A percentile compares a stretch with the other conserved stretches of the same genome.
phyloP scores from a whole-genome alignment of 2,888 invertebrate genomes.

The Rugalucina vietnamica region DNA sequence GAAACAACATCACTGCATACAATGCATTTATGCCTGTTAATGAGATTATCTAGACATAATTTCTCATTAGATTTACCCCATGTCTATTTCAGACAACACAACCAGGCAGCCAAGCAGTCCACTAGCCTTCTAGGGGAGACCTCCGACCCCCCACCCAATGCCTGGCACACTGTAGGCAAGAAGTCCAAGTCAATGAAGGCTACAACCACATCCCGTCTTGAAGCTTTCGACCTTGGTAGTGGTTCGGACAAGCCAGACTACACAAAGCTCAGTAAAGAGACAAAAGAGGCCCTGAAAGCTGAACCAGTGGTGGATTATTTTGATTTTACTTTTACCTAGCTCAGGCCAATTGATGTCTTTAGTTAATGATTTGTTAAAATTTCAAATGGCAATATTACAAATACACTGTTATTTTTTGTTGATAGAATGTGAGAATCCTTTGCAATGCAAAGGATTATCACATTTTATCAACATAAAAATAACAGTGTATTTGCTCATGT shows the following conservation, averaged over 20 bases:
- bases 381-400: no score
- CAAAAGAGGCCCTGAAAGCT: conserved; percentile 51
- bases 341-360: no score
- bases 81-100: conserved; percentile 67
- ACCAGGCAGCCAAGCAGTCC: conserved; percentile 68
- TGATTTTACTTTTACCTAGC: conserved; percentile 71
- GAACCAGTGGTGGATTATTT: conserved; percentile 77
- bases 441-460: no score
- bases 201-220: conserved; percentile 7
- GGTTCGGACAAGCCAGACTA: conserved; percentile 36
- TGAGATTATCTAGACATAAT: no score
- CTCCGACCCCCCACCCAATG: conserved; percentile 25
- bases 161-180: conserved; percentile 61
- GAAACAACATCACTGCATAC: no score
- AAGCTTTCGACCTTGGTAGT: conserved; percentile 18
- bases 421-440: no score
- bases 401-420: no score
- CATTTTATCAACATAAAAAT: no score
- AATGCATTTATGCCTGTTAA: no score
- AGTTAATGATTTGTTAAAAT: no score
- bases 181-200: conserved; percentile 37
- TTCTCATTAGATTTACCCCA: no score
- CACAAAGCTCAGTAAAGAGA: conserved; percentile 44
- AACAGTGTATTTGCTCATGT: no score
- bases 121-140: conserved; percentile 63